Evolutionary conservation across 2,797 vertebrate genomes (phyloP), one percentile per base, ranked within the genome.

Genomic region (Coranthus polyacanthus): DNA sequence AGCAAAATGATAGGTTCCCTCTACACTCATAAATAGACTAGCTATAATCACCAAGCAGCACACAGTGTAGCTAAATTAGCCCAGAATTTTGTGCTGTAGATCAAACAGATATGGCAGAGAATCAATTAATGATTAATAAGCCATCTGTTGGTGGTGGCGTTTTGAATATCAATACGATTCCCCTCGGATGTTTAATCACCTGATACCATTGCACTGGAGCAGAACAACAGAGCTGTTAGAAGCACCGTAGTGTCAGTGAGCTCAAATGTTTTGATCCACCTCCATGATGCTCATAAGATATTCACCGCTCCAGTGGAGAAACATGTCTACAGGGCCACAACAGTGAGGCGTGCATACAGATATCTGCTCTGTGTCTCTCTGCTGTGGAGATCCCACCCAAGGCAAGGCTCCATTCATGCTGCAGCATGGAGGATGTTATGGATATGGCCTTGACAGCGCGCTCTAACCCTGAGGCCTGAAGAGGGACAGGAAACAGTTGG

Each of bases 81-180:
- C 53, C 66, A 49, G 65, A 82, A 83, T 84, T 58, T 67, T 70
- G 62, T 79, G 75, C 58, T 56, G 68, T 57, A 85, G 74, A 90
- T 91, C 86, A 90, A 89, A 88, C 83, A 85, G 72, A 82, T 88
- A 80, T 85, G 77, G 79, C 75, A 81, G 76, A 65, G 82, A 86
- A 81, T 82, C 79, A 86, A 82, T 94, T 85, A 93, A 93, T 93
- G 90, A 93, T 93, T 93, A 89, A 94, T 91, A 75, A 54, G 52
- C 82, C 89, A 91, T 90, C 91, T 94, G 90, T 84, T 89, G 79
- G 81, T 68, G 69, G 82, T 50, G 73, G 83, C 68, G 44, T 85
- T 91, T 82, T 88, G 89, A 89, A 92, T 93, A 89, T 89, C 86
- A 88, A 90, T 80, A 88, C 62, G 47, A 69, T 77, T 89, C 92